These are phyloP conservation scores for Agriopis marginaria DNA, from an alignment of 2,888 invertebrate species.

Conservation along the genomic window DNA sequence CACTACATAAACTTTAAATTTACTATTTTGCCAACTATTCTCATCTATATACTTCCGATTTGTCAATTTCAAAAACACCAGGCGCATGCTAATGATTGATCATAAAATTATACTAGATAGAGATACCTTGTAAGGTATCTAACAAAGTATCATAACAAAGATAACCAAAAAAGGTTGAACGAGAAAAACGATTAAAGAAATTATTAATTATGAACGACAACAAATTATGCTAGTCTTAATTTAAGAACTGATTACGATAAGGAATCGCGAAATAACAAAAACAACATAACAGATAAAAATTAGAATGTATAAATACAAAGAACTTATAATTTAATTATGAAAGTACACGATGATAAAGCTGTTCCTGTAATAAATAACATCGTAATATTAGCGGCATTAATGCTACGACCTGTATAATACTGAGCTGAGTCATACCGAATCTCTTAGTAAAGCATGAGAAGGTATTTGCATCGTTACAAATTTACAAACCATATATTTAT, in stretches of 20 bases:
- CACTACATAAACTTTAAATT: no score
- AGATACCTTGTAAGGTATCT: no score
- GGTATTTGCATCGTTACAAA: slow-evolving; percentile 12
- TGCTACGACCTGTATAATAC: neutral
- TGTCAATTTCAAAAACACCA: neutral
- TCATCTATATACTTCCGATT: neutral
- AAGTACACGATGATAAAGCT: neutral
- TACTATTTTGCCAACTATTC: neutral
- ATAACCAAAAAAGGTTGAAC: neutral
- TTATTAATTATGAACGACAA: neutral
- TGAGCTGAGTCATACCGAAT: slow-evolving; percentile 9
- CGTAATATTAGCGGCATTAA: neutral
- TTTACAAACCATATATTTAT: slow-evolving; percentile 31
- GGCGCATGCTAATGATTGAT: neutral
- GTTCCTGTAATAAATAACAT: slow-evolving; percentile 2
- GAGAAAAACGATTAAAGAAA: neutral
- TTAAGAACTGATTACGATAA: slow-evolving; percentile 11
- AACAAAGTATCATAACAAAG: neutral
- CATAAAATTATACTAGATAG: neutral
- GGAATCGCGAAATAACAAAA: neutral
- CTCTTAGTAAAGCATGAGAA: slow-evolving; percentile 2
- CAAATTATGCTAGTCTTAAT: slow-evolving; percentile 1
- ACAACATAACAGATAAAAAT: neutral
- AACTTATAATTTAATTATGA: neutral
- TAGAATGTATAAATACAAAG: neutral